A percentile compares a stretch with the other conserved stretches of the same genome.
Evolutionary conservation across 2,797 vertebrate genomes (phyloP).

Genomic region (Florisuga fusca): DNA sequence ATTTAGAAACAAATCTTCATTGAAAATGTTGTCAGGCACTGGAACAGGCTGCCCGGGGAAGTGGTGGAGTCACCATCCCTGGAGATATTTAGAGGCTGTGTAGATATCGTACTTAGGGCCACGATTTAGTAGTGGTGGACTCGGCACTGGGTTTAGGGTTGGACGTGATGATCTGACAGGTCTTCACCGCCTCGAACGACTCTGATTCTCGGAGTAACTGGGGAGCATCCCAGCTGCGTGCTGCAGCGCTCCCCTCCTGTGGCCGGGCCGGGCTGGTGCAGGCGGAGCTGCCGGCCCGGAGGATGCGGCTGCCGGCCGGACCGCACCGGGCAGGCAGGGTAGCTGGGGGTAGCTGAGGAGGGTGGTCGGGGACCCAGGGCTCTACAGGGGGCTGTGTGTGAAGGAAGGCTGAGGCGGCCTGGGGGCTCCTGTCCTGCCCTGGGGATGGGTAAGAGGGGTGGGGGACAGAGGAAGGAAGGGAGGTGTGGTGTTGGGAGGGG

Average conservation of each 20-base stretch:
- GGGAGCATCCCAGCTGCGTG: rapidly evolving
- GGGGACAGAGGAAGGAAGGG: too few species aligned
- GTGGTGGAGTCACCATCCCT: too few species aligned
- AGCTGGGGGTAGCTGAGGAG: neutral
- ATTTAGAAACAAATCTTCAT: too few species aligned
- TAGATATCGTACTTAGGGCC: too few species aligned
- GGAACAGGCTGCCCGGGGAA: too few species aligned
- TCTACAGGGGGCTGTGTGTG: neutral
- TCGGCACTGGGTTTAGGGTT: too few species aligned
- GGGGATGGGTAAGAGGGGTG: too few species aligned
- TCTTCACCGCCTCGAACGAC: too few species aligned
- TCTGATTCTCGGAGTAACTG: rapidly evolving
- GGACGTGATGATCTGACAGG: too few species aligned
- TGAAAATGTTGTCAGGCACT: too few species aligned
- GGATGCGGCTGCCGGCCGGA: neutral
- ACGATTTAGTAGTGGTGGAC: too few species aligned
- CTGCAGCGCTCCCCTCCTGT: constrained; percentile 37
- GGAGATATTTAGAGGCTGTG: too few species aligned
- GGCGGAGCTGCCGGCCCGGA: neutral
- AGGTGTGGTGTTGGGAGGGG: neutral
- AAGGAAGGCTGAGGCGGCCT: neutral
- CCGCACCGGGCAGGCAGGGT: neutral
- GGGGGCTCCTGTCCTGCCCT: neutral
- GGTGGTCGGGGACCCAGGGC: neutral
- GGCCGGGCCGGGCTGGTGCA: constrained; percentile 10